A percentile compares a stretch with the other conserved stretches of the same genome.
Conservation (phyloP, 2,113 vertebrate genomes). For the Orycteropus afer region DNA sequence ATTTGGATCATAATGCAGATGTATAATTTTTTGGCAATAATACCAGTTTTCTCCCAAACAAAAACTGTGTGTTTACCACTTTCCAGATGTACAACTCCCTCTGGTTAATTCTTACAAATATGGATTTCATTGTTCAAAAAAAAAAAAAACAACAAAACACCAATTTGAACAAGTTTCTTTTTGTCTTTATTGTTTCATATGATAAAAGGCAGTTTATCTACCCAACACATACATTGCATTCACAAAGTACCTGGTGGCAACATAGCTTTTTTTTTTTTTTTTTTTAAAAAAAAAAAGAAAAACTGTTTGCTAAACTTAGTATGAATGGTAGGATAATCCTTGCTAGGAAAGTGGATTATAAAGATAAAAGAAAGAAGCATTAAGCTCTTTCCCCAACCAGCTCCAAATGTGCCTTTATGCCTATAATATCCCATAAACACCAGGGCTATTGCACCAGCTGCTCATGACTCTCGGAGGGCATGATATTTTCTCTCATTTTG, state of each 20-base stretch:
- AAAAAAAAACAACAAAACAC: neutral
- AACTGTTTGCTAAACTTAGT: conserved; percentile 86
- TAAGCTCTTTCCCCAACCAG: conserved; percentile 84
- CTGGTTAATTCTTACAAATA: conserved; percentile 82
- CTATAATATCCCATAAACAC: conserved; percentile 85
- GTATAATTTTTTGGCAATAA: conserved; percentile 76
- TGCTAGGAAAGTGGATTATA: conserved; percentile 83
- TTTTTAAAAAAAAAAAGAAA: no score
- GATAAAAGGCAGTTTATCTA: conserved; percentile 82
- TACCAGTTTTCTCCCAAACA: conserved; percentile 63
- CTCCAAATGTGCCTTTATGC: conserved; percentile 86
- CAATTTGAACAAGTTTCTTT: conserved; percentile 79
- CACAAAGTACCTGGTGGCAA: conserved; percentile 76
- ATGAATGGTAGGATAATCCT: conserved; percentile 84
- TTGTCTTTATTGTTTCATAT: conserved; percentile 79
- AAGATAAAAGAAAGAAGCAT: conserved; percentile 87
- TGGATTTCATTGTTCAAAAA: conserved; percentile 66
- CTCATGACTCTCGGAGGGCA: conserved; percentile 84
- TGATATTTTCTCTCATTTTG: conserved; percentile 85
- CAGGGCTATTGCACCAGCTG: conserved; percentile 85
- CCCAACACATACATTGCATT: conserved; percentile 60
- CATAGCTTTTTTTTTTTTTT: conserved; percentile 71
- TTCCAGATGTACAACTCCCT: conserved; percentile 82
- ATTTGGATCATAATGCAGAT: conserved; percentile 75
- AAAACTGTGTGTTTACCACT: conserved; percentile 59